Base-by-base conservation (phyloP, 2,113 vertebrate genomes). In the Anoura caudifer region DNA sequence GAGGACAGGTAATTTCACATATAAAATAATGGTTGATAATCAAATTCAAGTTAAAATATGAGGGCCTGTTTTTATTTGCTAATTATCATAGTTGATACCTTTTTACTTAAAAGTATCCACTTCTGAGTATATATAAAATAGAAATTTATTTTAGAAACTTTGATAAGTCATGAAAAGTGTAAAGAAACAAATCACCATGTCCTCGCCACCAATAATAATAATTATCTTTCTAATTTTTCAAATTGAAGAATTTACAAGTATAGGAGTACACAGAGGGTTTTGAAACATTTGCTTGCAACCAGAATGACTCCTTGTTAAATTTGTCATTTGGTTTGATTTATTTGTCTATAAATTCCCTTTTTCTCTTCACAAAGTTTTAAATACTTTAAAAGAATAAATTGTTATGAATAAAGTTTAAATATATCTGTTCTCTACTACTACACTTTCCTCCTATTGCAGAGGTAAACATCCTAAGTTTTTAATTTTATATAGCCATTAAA, bases 131-230 rank as follows among this genome's bases (percentile, higher is more conserved):
- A 5, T 72, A 59, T 7, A 50, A 81, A 96, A 52, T 96, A 69
- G 70, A 89, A 80, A 33, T 95, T 69, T 90, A 31, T 75, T 84
- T 88, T n/a, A 84, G 31, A 81, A 95, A 70, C 9, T 80, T 85
- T 43, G 43, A 28, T 63, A 43, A 89, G 7, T 47, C 22, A 56
- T 81, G 43, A 81, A 76, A 54, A 89, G 11, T 13, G 41, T 59
- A 45, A 79, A 72, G 24, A 76, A 76, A 63, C 15, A 52, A 82
- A 85, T 54, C 3, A 76, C 13, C 5, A 36, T 84, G 81, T 90
- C 33, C 36, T 91, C 2, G 38, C 7, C 19, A 75, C 13, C 41
- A 22, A 63, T 63, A 33, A 79, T 88, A 63, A 33, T 61, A 61
- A 61, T 28, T 28, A 28, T 31, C 59, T 61, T 61, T 61, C 59